Evolutionary conservation across 2,888 invertebrate genomes (phyloP), one percentile per base, ranked within the genome.

Genomic region (Dysmachus trigonus): DNA sequence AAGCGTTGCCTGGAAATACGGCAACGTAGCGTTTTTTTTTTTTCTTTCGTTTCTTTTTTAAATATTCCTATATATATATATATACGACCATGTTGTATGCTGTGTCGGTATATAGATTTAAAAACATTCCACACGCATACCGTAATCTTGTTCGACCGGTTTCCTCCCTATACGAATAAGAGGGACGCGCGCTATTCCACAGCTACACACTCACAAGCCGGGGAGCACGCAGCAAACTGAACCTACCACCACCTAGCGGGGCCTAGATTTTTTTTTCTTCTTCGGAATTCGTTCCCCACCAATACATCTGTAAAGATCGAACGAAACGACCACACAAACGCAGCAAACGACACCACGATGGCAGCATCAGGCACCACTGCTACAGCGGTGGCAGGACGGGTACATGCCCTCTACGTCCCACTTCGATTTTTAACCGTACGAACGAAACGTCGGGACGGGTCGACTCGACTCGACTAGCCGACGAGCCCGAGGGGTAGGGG

Each of bases 1-100:
- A 86, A 87, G 87, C 87, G 87, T 87, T 86, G 73, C 76, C 84
- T 71, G 18, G 79, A 87, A 87, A 87, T 85, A 35, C 93, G 93
- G 93, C 93, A 93, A 93, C 93, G 93, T 92, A 93, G 93, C 93
- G 92, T 91, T 79, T 62, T 0, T 27, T 27, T 13, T 41, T 41
- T 41, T 41, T 31, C 31, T 31, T 31, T 31, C 31, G 2, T 31
- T 31, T 5, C 31, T 31, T 41, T 41, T 22, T 62, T 22, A 77
- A 62, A 30, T 85, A 53, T 41, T 0, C 33, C 47, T 47, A 73
- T 73, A 33, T 38, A 7, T 30, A 41, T n/a, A n/a, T n/a, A n/a
- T n/a, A n/a, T n/a, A n/a, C n/a, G n/a, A n/a, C n/a, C n/a, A n/a
- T n/a, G n/a, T n/a, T n/a, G n/a, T n/a, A n/a, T n/a, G n/a, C n/a